Evolutionary conservation across 2,797 vertebrate species (phyloP).

Genomic region (Gobionotothen gibberifrons): DNA sequence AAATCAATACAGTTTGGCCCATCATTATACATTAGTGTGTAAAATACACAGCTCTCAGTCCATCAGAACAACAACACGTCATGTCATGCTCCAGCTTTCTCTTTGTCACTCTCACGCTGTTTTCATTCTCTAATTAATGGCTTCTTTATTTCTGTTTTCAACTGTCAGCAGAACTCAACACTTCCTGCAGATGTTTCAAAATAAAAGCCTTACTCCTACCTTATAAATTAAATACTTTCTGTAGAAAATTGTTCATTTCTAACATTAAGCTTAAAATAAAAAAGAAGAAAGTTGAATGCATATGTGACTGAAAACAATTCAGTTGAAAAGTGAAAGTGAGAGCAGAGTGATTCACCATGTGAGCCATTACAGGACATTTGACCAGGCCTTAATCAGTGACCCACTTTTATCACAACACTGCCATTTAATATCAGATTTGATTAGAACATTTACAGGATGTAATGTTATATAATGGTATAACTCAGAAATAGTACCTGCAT

Average conservation of each 20-base stretch:
- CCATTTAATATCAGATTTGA: background rate
- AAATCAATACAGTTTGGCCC: background rate
- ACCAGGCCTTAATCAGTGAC: background rate
- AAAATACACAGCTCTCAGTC: too few species aligned
- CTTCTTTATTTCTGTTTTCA: too few species aligned
- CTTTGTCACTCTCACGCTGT: too few species aligned
- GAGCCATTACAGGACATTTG: background rate
- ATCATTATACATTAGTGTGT: background rate
- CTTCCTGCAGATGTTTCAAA: too few species aligned
- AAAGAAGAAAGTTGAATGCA: background rate
- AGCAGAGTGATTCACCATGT: background rate
- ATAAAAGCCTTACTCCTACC: too few species aligned
- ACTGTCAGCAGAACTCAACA: too few species aligned
- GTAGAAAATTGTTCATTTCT: background rate
- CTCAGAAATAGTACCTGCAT: background rate
- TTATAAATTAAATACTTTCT: background rate
- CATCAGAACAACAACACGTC: too few species aligned
- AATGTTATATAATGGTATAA: background rate
- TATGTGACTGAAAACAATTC: background rate
- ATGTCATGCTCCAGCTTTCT: too few species aligned
- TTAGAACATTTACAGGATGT: background rate
- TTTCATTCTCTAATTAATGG: too few species aligned
- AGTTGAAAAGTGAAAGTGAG: too few species aligned
- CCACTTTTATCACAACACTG: background rate
- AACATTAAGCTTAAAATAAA: background rate